phyloP scores from a whole-genome alignment of 2,888 invertebrate species.

The Carpatolechia fugitivella region DNA sequence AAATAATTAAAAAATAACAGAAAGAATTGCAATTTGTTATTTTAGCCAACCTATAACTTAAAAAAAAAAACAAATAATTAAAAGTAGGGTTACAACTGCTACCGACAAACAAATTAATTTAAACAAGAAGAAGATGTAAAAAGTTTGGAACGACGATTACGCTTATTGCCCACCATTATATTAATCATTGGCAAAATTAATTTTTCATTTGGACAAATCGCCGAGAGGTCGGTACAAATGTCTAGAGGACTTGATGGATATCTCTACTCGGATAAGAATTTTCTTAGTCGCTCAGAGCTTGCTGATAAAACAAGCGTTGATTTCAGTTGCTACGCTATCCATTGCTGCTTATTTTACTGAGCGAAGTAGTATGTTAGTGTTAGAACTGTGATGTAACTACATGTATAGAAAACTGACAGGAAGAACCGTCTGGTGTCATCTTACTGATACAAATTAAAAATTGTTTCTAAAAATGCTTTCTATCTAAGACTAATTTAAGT shows the following conservation, averaged over 20 bases:
- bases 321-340: neutral
- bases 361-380: no score
- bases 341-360: neutral
- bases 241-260: conserved; percentile 69
- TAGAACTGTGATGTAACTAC: no score
- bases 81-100: conserved; percentile 13
- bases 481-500: no score
- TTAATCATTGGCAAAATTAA: conserved; percentile 78
- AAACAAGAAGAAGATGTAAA: conserved; percentile 76
- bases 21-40: no score
- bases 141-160: conserved; percentile 77
- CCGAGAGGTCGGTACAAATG: conserved; percentile 66
- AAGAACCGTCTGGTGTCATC: no score
- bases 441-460: no score
- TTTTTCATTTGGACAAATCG: conserved; percentile 78
- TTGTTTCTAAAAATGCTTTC: no score
- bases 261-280: conserved; percentile 49
- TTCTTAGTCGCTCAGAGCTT: conserved; percentile 23
- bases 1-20: neutral
- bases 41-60: no score
- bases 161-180: conserved; percentile 73
- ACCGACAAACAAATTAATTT: conserved; percentile 69
- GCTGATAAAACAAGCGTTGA: neutral
- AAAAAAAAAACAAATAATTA: neutral
- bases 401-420: no score